A percentile compares a stretch with the other conserved stretches of the same genome.
Evolutionary conservation across 2,113 vertebrate genomes (phyloP).

Genomic region (Amphiprion percula): DNA sequence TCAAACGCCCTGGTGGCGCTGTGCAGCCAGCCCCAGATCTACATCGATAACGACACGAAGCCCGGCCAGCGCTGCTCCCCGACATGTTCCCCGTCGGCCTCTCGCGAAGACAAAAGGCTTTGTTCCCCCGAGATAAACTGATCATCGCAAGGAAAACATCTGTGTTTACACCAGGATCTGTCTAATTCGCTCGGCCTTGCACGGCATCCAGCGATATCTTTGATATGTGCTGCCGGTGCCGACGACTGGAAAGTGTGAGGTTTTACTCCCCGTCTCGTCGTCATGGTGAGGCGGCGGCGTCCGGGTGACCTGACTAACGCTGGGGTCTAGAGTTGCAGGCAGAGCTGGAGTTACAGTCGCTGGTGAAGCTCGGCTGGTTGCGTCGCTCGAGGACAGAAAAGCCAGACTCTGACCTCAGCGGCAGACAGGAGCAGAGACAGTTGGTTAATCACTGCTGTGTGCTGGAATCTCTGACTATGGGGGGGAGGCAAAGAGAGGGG

Average conservation of each 20-base stretch:
- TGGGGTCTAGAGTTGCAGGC: conserved; percentile 55
- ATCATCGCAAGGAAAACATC: conserved; percentile 63
- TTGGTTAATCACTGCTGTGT: conserved; percentile 48
- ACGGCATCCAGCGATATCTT: background rate
- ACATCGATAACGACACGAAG: conserved; percentile 66
- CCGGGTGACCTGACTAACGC: conserved; percentile 34
- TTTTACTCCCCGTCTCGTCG: conserved; percentile 1
- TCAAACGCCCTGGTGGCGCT: conserved; percentile 60
- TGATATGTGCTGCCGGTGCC: conserved; percentile 8
- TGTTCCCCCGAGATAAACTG: conserved; percentile 57
- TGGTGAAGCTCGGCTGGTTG: conserved; percentile 31
- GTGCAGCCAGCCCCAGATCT: conserved; percentile 52
- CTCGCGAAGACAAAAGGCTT: conserved; percentile 59
- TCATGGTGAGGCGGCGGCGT: conserved; percentile 21
- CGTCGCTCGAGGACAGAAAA: conserved; percentile 66
- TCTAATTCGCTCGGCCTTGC: conserved; percentile 44
- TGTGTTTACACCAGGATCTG: conserved; percentile 59
- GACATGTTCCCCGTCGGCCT: conserved; percentile 34
- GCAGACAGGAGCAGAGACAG: conserved; percentile 62
- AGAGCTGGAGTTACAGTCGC: conserved; percentile 61
- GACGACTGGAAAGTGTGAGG: background rate
- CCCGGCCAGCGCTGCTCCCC: conserved; percentile 28
- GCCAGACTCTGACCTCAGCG: conserved; percentile 69
- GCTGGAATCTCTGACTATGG: conserved; percentile 37
- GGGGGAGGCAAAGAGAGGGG: background rate